Percentiles rank a stretch among this genome's conserved stretches.
These are phyloP conservation scores for Zaprionus africanus DNA, from an alignment of 1,140 invertebrate species.

Conservation along the genomic window DNA sequence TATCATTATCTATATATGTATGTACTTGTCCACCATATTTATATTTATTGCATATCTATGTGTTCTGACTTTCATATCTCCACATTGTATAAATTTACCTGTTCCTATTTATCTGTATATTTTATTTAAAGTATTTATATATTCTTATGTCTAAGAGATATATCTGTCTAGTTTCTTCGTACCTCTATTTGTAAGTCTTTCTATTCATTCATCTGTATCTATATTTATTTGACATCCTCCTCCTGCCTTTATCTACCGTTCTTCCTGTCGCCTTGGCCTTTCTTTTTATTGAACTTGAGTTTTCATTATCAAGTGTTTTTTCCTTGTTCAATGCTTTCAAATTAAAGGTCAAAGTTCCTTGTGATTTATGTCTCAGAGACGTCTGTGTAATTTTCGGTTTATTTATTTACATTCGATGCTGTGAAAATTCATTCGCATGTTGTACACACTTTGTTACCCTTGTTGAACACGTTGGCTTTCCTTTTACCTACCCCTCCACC, in stretches of 20 bases:
- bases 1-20: no score
- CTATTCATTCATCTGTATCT: neutral
- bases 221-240: neutral
- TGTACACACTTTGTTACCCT: conserved; percentile 21
- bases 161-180: no score
- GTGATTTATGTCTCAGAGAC: conserved; percentile 32
- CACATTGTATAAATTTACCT: no score
- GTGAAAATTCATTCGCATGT: conserved; percentile 26
- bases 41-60: no score
- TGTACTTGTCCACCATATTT: no score
- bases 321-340: conserved; percentile 8
- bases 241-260: neutral
- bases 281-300: neutral
- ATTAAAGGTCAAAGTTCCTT: conserved; percentile 31
- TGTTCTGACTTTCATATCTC: no score
- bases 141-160: no score
- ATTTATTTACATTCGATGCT: conserved; percentile 7
- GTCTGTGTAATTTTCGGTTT: conserved; percentile 20
- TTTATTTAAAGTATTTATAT: no score
- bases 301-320: conserved; percentile 8
- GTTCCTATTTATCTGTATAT: no score
- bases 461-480: conserved; percentile 16
- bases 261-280: neutral
- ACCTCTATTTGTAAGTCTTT: no score
- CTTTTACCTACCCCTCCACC: neutral